These are phyloP conservation scores for Salmo trutta DNA, from an alignment of 2,797 vertebrate species.

Conservation along the genomic window DNA sequence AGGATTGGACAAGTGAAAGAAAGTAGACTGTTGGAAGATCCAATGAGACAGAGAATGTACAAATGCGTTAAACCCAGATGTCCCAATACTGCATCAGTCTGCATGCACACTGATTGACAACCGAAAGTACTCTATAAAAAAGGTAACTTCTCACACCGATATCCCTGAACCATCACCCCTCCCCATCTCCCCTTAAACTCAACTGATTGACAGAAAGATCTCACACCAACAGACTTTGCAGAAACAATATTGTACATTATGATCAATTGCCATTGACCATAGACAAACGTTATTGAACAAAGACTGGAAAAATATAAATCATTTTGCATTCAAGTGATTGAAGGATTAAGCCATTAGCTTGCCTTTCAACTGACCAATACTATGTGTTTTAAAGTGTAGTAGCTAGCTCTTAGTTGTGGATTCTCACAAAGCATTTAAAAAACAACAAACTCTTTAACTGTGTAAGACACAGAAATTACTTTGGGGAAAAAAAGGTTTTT, in stretches of 20 bases:
- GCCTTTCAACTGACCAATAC: not conserved
- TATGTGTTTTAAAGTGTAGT: not conserved
- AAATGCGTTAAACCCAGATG: not conserved
- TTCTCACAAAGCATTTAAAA: not conserved
- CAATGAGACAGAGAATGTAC: not conserved
- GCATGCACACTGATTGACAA: not conserved
- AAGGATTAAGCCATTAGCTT: not conserved
- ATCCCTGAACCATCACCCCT: not conserved
- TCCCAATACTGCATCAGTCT: not conserved
- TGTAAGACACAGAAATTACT: conserved; percentile 23
- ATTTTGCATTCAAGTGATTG: conserved; percentile 1
- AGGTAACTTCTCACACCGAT: not conserved
- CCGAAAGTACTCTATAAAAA: not conserved
- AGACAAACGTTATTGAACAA: not conserved
- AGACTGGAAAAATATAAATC: not conserved
- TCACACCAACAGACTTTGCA: not conserved
- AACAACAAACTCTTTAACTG: conserved; percentile 17
- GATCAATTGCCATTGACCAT: not conserved
- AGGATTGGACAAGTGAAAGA: not conserved
- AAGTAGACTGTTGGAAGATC: not conserved
- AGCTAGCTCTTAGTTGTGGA: not conserved
- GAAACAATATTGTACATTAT: not conserved
- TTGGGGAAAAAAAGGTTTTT: conserved; percentile 28
- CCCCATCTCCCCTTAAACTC: not conserved
- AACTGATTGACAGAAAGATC: not conserved